A percentile compares a stretch with the other conserved stretches of the same genome.
Conservation (phyloP, 2,888 invertebrate species). For the Encarsia formosa region DNA sequence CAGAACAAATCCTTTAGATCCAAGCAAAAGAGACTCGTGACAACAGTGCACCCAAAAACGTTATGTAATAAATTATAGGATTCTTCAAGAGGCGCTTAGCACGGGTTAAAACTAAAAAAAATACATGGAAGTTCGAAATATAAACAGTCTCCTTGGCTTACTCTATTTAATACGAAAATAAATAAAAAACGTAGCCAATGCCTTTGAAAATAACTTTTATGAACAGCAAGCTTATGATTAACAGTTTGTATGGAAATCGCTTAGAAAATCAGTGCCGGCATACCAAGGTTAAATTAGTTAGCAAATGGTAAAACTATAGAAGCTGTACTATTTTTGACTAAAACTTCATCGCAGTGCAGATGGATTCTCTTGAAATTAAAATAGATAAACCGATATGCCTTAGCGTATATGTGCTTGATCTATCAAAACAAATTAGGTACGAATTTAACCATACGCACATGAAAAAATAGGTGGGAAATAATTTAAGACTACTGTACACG, state of each 20-base stretch:
- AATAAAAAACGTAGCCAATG: conserved; percentile 35
- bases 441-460: conserved; percentile 44
- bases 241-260: conserved; percentile 45
- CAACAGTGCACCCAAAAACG: conserved; percentile 2
- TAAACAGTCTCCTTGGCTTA: conserved; percentile 43
- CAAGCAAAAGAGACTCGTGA: conserved; percentile 14
- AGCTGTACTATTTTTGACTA: conserved; percentile 38
- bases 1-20: conserved; percentile 13
- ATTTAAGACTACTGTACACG: background rate
- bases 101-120: conserved; percentile 35
- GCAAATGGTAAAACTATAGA: conserved; percentile 42
- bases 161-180: conserved; percentile 42
- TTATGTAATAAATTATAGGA: conserved; percentile 38
- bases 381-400: conserved; percentile 47
- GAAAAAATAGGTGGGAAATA: conserved; percentile 28
- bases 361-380: conserved; percentile 32
- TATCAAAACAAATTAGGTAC: conserved; percentile 47
- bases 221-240: conserved; percentile 49
- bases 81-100: conserved; percentile 34
- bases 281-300: conserved; percentile 39
- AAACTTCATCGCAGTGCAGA: conserved; percentile 42
- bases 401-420: conserved; percentile 45
- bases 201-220: conserved; percentile 46
- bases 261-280: conserved; percentile 42
- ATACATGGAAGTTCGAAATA: conserved; percentile 43